Evolutionary conservation across 1,140 invertebrate species (phyloP), one percentile per base, ranked within the genome.

Genomic region (Nixonia krombeini): DNA sequence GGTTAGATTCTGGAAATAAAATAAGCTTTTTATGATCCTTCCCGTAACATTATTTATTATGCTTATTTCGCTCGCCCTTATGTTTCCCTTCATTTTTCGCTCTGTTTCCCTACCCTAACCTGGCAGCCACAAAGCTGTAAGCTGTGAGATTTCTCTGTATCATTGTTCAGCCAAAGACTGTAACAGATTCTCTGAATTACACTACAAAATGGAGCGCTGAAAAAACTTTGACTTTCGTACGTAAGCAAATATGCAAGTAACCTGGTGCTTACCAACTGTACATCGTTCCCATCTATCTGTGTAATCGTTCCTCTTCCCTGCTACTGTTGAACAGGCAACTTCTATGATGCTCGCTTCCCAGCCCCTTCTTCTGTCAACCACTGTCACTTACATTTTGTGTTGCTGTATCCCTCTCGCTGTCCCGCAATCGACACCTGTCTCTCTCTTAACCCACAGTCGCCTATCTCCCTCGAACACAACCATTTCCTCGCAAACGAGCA

Each of bases 141-240:
- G 26, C 28, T 47, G 8, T 31, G 37, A n/a, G 25, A 29, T 10
- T 18, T 25, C 50, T 58, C 35, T 35, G 28, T 38, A 16, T 35
- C 29, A 38, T 37, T 71, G 61, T 76, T 76, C 73, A 65, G 70
- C n/a, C 53, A 55, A 51, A 52, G 50, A 51, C 38, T 35, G 56
- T 59, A 72, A 74, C 47, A 45, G 61, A 78, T 66, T 71, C 59
- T 71, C 59, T 59, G 73, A 73, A 78, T 79, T 76, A 59, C 67
- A 58, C 58, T 64, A 45, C 67, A 73, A 78, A 80, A 78, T 76
- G 66, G 65, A 73, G 63, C 47, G 45, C 46, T 68, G 63, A 65
- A 64, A 79, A 79, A 79, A 76, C 77, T 79, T n/a, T n/a, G n/a
- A n/a, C n/a, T 61, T 71, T 72, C 62, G 62, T 70, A 68, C 57